A percentile compares a stretch with the other conserved stretches of the same genome.
These are phyloP conservation scores for Tachyglossus aculeatus DNA, from an alignment of 2,797 vertebrate genomes.

Conservation along the genomic window DNA sequence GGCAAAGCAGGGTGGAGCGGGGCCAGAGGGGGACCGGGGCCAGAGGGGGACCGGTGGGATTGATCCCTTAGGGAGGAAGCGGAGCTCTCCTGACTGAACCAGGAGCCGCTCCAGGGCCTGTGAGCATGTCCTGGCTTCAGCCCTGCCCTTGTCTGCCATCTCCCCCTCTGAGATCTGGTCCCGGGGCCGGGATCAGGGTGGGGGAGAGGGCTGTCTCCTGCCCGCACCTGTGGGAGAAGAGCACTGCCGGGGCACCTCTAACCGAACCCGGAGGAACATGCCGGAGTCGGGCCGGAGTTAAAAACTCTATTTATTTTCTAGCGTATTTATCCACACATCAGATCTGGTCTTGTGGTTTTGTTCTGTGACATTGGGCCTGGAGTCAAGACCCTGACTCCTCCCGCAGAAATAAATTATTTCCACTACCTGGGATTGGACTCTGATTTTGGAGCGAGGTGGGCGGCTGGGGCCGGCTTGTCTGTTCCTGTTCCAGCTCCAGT, in stretches of 20 bases:
- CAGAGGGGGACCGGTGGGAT: no score
- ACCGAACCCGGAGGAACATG: conserved; percentile 88
- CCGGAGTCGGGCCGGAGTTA: conserved; percentile 95
- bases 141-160: no score
- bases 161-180: neutral
- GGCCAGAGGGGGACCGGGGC: no score
- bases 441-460: neutral
- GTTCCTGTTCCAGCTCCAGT: no score
- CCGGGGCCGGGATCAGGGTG: conserved; percentile 10
- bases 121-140: neutral
- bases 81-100: no score
- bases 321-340: conserved; percentile 97
- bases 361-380: conserved; percentile 73
- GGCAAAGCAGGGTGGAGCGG: no score
- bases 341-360: conserved; percentile 75
- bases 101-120: neutral
- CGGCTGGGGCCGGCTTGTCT: no score
- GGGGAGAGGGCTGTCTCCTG: neutral
- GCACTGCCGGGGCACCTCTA: conserved; percentile 88
- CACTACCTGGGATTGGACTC: conserved; percentile 57
- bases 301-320: conserved; percentile 99
- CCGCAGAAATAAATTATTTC: conserved; percentile 88
- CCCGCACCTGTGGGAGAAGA: conserved; percentile 49
- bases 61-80: no score
- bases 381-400: conserved; percentile 81